Base-by-base conservation (phyloP, 2,113 vertebrate genomes). In the Gasterosteus nipponicus region DNA sequence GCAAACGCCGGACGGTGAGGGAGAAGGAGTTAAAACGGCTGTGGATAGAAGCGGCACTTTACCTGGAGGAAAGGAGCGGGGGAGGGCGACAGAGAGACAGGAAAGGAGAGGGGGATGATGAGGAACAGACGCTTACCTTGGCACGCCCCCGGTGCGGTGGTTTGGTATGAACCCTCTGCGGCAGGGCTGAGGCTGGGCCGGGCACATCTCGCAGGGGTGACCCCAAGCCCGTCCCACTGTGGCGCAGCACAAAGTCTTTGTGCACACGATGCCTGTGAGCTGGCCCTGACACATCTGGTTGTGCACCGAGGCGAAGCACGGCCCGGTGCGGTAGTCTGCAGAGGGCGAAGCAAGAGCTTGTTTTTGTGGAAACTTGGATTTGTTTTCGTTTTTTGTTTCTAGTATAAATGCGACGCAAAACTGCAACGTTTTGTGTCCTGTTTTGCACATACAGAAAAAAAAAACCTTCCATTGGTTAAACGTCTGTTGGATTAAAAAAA, bases 271-370 rank as follows among this genome's bases (percentile, higher is more conserved):
- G 57, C 98, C 98, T 0, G 96, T 97, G 85, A 99, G 94, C 92
- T 99, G 98, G 31, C 98, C 98, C 81, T 99, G 98, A 92, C 98
- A 99, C 98, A 99, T 99, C 95, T 99, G 98, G 92, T 99, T 99
- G 91, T 94, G 97, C 75, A 99, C 93, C 41, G 97, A 94, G 35
- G 98, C 95, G 53, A 98, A 99, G 90, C 98, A 99, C 0, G 98
- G 98, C n/a, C 98, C 98, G 0, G 98, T 99, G 85, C 98, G 95
- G 87, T 99, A 99, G 94, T 99, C 98, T 99, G 93, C 4, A 39
- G 63, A 49, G 41, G 39, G 39, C 11, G 63, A 79, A 63, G 46
- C 56, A 78, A 44, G n/a, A 31, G 12, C 31, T 60, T 0, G 2
- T 31, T 35, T 63, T 44, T 46, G 31, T 53, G 58, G 14, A 84